Evolutionary conservation across 2,113 vertebrate genomes (phyloP).

Genomic region (Misgurnus mizolepis): DNA sequence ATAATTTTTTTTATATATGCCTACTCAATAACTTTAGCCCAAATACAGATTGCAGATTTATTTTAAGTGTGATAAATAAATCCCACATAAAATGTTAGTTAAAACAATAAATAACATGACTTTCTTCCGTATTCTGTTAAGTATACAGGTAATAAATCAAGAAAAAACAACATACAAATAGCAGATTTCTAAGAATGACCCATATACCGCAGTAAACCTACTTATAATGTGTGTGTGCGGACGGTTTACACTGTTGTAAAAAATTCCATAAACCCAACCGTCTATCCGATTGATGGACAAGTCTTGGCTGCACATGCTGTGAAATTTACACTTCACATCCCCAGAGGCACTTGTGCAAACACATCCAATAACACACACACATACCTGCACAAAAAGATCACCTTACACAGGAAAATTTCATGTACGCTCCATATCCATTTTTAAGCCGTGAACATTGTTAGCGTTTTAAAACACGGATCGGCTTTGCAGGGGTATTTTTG

Average conservation of each 20-base stretch:
- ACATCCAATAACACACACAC: neutral
- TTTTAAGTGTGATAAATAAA: too few relatives aligned
- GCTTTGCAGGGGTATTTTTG: neutral
- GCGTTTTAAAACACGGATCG: neutral
- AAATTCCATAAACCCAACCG: conserved; percentile 15
- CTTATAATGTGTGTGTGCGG: neutral
- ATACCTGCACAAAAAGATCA: neutral
- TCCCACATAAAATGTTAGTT: too few relatives aligned
- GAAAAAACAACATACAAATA: neutral
- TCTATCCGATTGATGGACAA: conserved; percentile 16
- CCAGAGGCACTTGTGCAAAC: conserved; percentile 9
- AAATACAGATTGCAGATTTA: too few relatives aligned
- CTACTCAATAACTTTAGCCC: too few relatives aligned
- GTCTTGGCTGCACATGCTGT: conserved; percentile 23
- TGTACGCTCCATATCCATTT: neutral
- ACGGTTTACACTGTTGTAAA: neutral
- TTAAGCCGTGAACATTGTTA: neutral
- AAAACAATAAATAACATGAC: too few relatives aligned
- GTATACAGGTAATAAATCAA: neutral
- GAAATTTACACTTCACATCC: conserved; percentile 31
- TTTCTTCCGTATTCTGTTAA: neutral
- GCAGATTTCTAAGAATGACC: neutral
- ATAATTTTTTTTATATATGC: too few relatives aligned
- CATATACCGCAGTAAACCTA: neutral
- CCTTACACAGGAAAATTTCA: neutral